These are phyloP conservation scores for Saccopteryx leptura DNA, from an alignment of 2,113 vertebrate species.

Conservation along the genomic window DNA sequence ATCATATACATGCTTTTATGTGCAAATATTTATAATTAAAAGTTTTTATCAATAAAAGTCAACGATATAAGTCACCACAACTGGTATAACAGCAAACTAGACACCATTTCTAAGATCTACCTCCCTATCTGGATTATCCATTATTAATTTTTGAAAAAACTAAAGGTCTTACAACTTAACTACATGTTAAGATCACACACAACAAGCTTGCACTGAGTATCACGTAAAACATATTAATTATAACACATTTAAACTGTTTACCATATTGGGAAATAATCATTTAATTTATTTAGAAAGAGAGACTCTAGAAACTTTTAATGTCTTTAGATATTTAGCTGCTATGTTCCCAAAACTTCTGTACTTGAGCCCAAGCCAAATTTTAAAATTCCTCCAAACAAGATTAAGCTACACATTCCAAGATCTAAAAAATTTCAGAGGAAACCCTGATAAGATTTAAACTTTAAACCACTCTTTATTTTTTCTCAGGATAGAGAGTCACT, in stretches of 20 bases:
- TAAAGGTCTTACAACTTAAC: neutral
- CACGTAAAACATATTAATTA: neutral
- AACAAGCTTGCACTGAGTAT: neutral
- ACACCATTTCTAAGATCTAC: neutral
- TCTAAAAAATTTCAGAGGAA: conserved; percentile 66
- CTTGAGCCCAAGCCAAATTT: conserved; percentile 60
- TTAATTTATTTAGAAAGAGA: conserved; percentile 43
- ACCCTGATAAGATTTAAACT: conserved; percentile 55
- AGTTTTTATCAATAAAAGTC: neutral
- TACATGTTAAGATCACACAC: neutral
- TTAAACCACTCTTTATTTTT: conserved; percentile 66
- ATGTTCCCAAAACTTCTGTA: conserved; percentile 11
- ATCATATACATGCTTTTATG: neutral
- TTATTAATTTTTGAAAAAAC: conserved; percentile 5
- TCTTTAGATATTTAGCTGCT: conserved; percentile 15
- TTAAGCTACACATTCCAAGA: conserved; percentile 43
- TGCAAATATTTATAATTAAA: neutral
- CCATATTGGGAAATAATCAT: neutral
- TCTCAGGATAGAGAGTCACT: conserved; percentile 34
- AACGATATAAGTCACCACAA: neutral
- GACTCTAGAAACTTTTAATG: neutral
- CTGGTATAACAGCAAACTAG: neutral
- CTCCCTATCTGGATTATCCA: neutral
- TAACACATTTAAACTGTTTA: neutral
- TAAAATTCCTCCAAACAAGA: conserved; percentile 53